A percentile compares a stretch with the other conserved stretches of the same genome.
Conservation (phyloP, 2,888 invertebrate species). For the Thymelicus acteon region DNA sequence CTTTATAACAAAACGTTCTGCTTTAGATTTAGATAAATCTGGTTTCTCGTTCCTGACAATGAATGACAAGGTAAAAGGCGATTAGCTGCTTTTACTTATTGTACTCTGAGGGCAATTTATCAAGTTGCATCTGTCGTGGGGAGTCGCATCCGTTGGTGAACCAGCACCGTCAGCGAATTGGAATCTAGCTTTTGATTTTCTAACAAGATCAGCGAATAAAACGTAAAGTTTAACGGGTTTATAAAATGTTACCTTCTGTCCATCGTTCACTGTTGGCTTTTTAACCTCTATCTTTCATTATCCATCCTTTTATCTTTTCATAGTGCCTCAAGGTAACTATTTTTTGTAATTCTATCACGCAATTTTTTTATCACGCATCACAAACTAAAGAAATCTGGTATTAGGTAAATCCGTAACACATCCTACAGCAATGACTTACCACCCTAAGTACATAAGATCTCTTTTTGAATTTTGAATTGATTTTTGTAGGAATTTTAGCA, state of each 20-base stretch:
- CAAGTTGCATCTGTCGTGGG: conserved; percentile 60
- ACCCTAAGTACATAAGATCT: too few species aligned
- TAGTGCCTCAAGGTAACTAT: too few species aligned
- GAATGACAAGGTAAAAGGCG: conserved; percentile 41
- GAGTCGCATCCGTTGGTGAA: conserved; percentile 53
- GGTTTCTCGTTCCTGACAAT: conserved; percentile 35
- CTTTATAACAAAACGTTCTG: neutral
- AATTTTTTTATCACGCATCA: too few species aligned
- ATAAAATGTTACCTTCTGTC: neutral
- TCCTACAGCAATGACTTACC: too few species aligned
- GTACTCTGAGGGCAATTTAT: conserved; percentile 60
- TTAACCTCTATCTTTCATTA: neutral
- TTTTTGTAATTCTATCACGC: too few species aligned
- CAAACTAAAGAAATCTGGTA: too few species aligned
- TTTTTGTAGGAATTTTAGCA: too few species aligned
- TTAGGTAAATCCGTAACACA: too few species aligned
- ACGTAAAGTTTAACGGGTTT: neutral
- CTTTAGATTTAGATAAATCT: conserved; percentile 9
- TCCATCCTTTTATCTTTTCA: neutral
- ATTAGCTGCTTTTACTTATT: conserved; percentile 43
- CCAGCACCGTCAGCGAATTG: conserved; percentile 57
- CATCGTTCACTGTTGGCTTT: neutral
- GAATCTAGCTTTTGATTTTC: conserved; percentile 49
- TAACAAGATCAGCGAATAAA: conserved; percentile 20
- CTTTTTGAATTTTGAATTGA: too few species aligned